Evolutionary conservation across 2,113 vertebrate genomes (phyloP), one percentile per base, ranked within the genome.

Genomic region (Nothoprocta pentlandii): DNA sequence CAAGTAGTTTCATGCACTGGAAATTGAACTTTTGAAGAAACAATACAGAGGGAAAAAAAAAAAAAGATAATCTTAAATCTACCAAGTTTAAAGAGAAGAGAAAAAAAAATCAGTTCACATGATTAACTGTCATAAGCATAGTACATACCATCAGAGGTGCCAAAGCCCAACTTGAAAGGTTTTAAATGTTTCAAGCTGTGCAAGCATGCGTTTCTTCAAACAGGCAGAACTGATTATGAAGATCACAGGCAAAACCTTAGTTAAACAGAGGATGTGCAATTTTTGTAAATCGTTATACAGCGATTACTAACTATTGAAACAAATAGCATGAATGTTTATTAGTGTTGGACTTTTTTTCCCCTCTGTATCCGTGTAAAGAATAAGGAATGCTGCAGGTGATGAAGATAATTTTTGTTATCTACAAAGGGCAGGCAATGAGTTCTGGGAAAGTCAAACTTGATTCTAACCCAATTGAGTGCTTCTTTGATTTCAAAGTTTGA

Each of bases 181-280:
- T 97, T 95, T 96, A 97, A 97, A 97, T 90, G 90, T 90, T 97
- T 98, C 97, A 97, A 96, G 96, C 94, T 97, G 95, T 95, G 92
- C 81, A 96, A 97, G 95, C 96, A 96, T 91, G 92, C 90, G 26
- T 96, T 96, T 92, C 79, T 93, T 96, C 92, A 94, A 92, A 96
- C 73, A 92, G 96, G 92, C 95, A 97, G 90, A 97, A 96, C 91
- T 94, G 91, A 94, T 93, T 93, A 96, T 87, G 63, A 85, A 78
- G 95, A 97, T 94, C 90, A 97, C 81, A 94, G 92, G 75, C 89
- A 92, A 97, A 96, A 79, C 54, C 78, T 94, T 92, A 96, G 88
- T 85, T 92, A 96, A 97, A 96, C 85, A 96, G 93, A 96, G 85
- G 86, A 91, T 83, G 70, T 86, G 63, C 77, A 89, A 81, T 90